These are phyloP conservation scores for Macquaria ambigua DNA, from an alignment of 2,113 vertebrate genomes.

Conservation along the genomic window DNA sequence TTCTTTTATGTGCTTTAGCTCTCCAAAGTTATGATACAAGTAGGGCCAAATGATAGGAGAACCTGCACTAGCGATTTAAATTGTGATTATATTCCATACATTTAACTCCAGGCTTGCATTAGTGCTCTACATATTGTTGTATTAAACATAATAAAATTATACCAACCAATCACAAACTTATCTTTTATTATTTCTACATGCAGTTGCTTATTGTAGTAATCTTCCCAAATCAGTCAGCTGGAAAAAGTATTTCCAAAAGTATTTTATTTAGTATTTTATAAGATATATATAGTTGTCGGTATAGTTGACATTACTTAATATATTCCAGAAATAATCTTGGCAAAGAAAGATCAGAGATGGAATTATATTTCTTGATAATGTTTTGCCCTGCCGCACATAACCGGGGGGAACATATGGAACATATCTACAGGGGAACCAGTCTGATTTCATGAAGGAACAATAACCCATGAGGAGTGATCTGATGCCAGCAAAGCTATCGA, in stretches of 20 bases:
- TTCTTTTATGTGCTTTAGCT: background rate
- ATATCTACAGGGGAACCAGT: background rate
- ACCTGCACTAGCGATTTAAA: background rate
- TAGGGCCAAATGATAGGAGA: background rate
- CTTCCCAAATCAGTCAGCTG: background rate
- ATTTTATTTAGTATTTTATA: background rate
- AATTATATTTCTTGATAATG: background rate
- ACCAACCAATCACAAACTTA: too few species aligned
- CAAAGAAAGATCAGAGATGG: background rate
- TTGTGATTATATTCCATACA: background rate
- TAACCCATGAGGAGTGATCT: background rate
- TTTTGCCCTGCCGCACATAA: too few species aligned
- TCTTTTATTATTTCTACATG: background rate
- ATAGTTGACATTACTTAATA: background rate
- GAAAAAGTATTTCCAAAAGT: too few species aligned
- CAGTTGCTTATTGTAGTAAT: background rate
- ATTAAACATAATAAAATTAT: background rate
- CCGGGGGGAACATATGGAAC: too few species aligned
- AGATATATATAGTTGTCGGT: too few species aligned
- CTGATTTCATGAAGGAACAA: background rate
- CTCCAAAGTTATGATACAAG: conserved; percentile 9
- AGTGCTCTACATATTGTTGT: background rate
- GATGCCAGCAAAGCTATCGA: background rate
- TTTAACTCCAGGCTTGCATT: background rate
- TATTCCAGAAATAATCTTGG: background rate